Percentiles rank a stretch among this genome's conserved stretches.
phyloP scores from a whole-genome alignment of 1,140 invertebrate species.

The Megalopta genalis region DNA sequence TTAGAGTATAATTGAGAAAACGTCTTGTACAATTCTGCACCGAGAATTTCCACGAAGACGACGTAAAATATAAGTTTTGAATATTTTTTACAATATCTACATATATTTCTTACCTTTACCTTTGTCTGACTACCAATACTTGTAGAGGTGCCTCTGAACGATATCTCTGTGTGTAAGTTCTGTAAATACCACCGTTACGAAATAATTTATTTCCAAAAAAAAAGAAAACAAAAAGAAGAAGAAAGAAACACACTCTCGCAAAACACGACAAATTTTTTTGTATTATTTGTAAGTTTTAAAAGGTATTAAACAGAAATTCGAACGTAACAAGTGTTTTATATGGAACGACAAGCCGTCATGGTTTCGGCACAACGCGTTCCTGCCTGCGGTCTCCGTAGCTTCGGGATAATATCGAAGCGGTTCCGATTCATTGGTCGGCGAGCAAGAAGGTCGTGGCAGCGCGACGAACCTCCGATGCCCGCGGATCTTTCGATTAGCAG shows the following conservation, averaged over 20 bases:
- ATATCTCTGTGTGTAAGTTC: constrained; percentile 13
- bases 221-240: no score
- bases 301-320: constrained; percentile 34
- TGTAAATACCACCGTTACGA: constrained; percentile 35
- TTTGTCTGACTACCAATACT: constrained; percentile 15
- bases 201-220: constrained; percentile 32
- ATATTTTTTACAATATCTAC: constrained; percentile 74
- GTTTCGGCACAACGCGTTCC: no score
- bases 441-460: background rate
- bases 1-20: constrained; percentile 61
- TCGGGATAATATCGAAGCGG: background rate
- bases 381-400: background rate
- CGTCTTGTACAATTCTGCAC: constrained; percentile 72
- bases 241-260: no score
- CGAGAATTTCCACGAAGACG: constrained; percentile 69
- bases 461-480: background rate
- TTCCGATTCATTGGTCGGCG: background rate
- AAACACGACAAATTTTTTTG: constrained; percentile 11
- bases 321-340: constrained; percentile 24
- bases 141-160: constrained; percentile 26
- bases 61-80: constrained; percentile 76
- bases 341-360: no score
- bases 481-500: background rate
- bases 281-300: constrained; percentile 47
- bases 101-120: constrained; percentile 57